Evolutionary conservation across 37 sponge, comb jelly and placozoan species (phyloP).

Genomic region (Corticium candelabrum): DNA sequence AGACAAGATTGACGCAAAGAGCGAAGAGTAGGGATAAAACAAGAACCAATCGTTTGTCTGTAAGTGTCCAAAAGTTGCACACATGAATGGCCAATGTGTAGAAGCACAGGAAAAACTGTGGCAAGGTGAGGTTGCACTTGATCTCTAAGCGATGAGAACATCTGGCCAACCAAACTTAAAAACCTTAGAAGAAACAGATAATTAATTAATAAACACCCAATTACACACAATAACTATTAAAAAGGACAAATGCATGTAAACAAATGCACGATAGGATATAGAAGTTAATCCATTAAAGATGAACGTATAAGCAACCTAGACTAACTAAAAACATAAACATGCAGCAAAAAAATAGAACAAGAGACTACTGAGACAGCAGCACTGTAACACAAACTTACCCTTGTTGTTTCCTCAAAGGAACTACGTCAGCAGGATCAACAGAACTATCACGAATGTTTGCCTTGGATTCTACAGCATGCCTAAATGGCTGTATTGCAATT

Average conservation of each 20-base stretch:
- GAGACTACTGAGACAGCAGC: no score
- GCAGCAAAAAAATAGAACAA: no score
- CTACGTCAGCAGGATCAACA: constrained; percentile 18
- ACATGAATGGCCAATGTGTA: not conserved
- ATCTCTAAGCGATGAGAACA: constrained; percentile 33
- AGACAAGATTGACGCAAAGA: constrained; percentile 39
- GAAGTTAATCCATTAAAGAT: not conserved
- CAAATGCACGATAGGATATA: no score
- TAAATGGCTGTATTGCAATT: constrained; percentile 37
- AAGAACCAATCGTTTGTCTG: constrained; percentile 21
- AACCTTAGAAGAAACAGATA: not conserved
- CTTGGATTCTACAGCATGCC: not conserved
- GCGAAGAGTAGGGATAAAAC: constrained; percentile 34
- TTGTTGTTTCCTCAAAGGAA: constrained; percentile 66
- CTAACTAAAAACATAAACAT: no score
- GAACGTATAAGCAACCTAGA: no score
- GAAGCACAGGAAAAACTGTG: not conserved
- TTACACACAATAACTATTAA: no score
- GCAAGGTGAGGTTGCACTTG: constrained; percentile 27
- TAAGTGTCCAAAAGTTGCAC: not conserved
- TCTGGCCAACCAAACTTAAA: constrained; percentile 25
- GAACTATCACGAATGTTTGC: not conserved
- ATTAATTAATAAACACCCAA: no score
- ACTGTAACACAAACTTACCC: constrained; percentile 22
- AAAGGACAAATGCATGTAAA: no score